These are phyloP conservation scores for Hirundichthys speculiger DNA, from an alignment of 2,113 vertebrate species.

Conservation along the genomic window DNA sequence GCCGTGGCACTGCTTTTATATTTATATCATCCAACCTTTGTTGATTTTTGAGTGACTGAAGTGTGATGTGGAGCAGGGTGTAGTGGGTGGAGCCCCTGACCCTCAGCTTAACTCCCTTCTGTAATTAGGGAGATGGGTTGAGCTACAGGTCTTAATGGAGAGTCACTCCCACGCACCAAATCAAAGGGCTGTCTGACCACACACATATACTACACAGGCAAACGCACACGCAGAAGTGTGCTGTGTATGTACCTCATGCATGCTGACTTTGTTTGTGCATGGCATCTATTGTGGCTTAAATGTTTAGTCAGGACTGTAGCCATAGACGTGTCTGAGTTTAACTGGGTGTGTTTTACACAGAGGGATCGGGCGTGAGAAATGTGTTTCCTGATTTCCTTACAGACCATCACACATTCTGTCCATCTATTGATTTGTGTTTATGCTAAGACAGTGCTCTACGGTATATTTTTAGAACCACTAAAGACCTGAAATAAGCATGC, in stretches of 20 bases:
- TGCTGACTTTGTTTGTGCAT: constrained; percentile 34
- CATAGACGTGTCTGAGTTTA: constrained; percentile 25
- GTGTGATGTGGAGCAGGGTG: constrained; percentile 42
- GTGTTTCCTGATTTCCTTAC: constrained; percentile 11
- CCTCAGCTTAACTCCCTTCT: constrained; percentile 50
- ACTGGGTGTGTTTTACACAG: constrained; percentile 53
- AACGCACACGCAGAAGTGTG: constrained; percentile 29
- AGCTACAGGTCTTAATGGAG: constrained; percentile 53
- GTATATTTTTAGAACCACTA: too few relatives aligned
- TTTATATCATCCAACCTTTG: constrained; percentile 59
- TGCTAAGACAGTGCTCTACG: too few relatives aligned
- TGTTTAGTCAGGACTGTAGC: constrained; percentile 45
- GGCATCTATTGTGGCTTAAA: constrained; percentile 35
- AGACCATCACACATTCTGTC: background rate
- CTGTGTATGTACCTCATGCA: constrained; percentile 19
- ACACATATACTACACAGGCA: constrained; percentile 42
- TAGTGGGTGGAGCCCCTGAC: constrained; percentile 70
- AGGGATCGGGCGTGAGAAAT: constrained; percentile 14
- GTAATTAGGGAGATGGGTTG: constrained; percentile 66
- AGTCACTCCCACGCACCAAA: constrained; percentile 63
- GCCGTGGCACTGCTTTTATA: constrained; percentile 29
- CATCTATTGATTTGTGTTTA: background rate
- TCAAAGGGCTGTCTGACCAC: constrained; percentile 69
- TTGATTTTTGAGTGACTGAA: constrained; percentile 30
- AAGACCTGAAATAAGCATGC: background rate